phyloP scores from a whole-genome alignment of 1,140 invertebrate genomes.

The Zaprionus nigranus region DNA sequence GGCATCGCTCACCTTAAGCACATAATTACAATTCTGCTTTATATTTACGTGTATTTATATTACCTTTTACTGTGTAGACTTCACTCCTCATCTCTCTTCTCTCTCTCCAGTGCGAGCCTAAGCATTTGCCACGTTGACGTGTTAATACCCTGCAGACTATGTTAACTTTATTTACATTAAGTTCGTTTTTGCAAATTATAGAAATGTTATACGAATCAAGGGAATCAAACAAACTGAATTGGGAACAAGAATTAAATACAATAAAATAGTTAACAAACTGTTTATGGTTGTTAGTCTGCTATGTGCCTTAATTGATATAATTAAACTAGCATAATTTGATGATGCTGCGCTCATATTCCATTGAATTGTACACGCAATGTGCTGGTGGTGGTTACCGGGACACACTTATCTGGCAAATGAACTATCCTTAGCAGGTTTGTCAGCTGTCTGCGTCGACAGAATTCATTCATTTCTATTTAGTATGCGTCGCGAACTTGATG shows the following conservation, averaged over 20 bases:
- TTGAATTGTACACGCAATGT: background rate
- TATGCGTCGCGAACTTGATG: constrained; percentile 31
- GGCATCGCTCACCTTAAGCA: constrained; percentile 78
- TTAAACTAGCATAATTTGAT: constrained; percentile 1
- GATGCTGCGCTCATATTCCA: background rate
- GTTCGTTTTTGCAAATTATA: too few species aligned
- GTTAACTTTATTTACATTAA: background rate
- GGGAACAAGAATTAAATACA: too few species aligned
- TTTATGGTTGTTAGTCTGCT: too few species aligned
- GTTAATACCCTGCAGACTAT: background rate
- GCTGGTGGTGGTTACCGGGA: background rate
- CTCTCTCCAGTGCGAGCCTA: background rate
- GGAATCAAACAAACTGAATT: too few species aligned
- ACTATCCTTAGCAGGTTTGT: constrained; percentile 33
- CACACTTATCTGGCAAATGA: constrained; percentile 20
- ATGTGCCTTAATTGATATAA: background rate
- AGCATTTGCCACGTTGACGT: background rate
- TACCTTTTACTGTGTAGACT: constrained; percentile 63
- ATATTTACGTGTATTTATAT: constrained; percentile 81
- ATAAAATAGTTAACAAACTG: too few species aligned
- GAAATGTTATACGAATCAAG: too few species aligned
- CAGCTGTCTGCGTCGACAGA: constrained; percentile 33
- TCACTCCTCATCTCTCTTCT: background rate
- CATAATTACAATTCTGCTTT: constrained; percentile 82
- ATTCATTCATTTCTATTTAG: constrained; percentile 42